Evolutionary conservation across 1,140 invertebrate genomes (phyloP), one percentile per base, ranked within the genome.

Genomic region (Ceratina australensis): DNA sequence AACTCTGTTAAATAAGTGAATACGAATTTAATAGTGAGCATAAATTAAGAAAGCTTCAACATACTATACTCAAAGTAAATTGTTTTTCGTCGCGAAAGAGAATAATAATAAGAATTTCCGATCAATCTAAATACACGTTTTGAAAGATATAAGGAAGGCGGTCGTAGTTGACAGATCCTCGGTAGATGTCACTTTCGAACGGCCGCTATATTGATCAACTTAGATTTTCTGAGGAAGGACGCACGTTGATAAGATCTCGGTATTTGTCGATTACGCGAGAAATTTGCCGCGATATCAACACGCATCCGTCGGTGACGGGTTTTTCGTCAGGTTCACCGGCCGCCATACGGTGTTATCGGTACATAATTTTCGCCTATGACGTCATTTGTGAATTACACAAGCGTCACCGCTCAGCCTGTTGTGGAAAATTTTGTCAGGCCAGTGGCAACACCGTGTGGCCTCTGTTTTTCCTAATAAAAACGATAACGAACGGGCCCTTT

Each of bases 371-470:
- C 67, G 73, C 20, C 52, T 76, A 86, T 86, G 85, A 86, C 85
- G 85, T 86, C 85, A 86, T 73, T 86, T 76, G 69, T 73, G 82
- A 84, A 86, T 86, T 86, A 86, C 85, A 86, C 85, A 86, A 86
- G 85, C 85, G 85, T 86, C 84, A 86, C 79, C 76, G 72, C 74
- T 81, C 72, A 86, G 81, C 81, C 81, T 86, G 79, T 86, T 84
- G 85, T 86, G 81, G 85, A 84, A 86, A 86, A 86, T 86, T 86
- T 86, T 60, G 20, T 80, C 64, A 78, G 33, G 52, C 73, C 24
- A 33, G 67, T 78, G 83, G 71, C 33, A 79, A 69, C 59, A 50
- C 15, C 24, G 8, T 72, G 18, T 0, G 26, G 57, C 54, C 20
- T 52, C 28, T 78, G 67, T 71, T 71, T 72, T 80, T 72, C 42